Evolutionary conservation across 1,140 invertebrate species (phyloP).

Genomic region (Drosophila watanabei): DNA sequence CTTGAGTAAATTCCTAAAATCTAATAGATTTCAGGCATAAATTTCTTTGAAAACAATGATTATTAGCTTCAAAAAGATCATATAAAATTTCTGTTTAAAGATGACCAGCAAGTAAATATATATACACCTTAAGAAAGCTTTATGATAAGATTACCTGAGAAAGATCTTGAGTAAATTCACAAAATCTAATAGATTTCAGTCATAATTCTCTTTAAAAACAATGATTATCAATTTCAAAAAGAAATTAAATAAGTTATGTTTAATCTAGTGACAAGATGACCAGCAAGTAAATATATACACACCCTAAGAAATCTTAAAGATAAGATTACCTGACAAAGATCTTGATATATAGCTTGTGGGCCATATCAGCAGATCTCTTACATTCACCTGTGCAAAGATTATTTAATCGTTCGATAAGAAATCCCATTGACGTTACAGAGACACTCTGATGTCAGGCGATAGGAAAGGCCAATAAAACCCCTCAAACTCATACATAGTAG

Average conservation of each 20-base stretch:
- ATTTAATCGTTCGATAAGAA: conserved; percentile 22
- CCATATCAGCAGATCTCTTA: too few species aligned
- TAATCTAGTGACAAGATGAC: neutral
- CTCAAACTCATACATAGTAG: too few species aligned
- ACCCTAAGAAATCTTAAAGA: neutral
- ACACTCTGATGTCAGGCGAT: conserved; percentile 21
- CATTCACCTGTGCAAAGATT: conserved; percentile 10
- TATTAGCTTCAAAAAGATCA: neutral
- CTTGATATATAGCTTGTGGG: conserved; percentile 32
- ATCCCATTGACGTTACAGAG: conserved; percentile 20
- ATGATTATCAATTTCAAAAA: neutral
- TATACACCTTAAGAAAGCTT: neutral
- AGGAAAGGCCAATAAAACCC: neutral
- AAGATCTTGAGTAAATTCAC: conserved; percentile 34
- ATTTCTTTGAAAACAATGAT: neutral
- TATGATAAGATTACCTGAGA: conserved; percentile 19
- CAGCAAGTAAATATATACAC: neutral
- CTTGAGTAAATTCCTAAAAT: neutral
- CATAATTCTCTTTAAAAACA: too few species aligned
- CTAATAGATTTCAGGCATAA: neutral
- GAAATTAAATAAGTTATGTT: neutral
- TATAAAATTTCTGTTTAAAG: neutral
- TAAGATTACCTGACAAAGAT: conserved; percentile 24
- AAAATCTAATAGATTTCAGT: too few species aligned
- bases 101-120: neutral